Evolutionary conservation across 2,888 invertebrate genomes (phyloP), one percentile per base, ranked within the genome.

Genomic region (Drosophila paramelanica): DNA sequence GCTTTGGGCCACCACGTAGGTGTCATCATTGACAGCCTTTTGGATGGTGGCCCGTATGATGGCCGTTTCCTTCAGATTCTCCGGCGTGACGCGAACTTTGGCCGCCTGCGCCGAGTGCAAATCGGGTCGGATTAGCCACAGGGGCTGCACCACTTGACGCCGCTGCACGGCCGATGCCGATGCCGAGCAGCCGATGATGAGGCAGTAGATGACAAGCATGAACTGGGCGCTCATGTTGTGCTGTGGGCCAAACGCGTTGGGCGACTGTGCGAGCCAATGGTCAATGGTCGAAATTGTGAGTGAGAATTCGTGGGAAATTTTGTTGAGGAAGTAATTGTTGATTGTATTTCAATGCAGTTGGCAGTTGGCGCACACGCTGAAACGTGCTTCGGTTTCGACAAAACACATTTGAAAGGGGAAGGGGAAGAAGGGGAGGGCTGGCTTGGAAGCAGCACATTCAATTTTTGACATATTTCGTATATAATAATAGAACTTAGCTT

Each of bases 61-160:
- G 3, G 84, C 88, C 4, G 82, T 70, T 3, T 91, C 90, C 27
- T 70, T 50, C 0, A 91, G 73, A 17, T 81, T 89, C 38, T 76
- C 23, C 0, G 62, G 62, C 3, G 80, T 88, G 0, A 90, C 82
- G 7, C 45, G 61, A 31, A 91, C 91, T 10, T 61, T 61, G 14
- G 39, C 8, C 1, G 60, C 62, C 5, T 70, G 66, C 0, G 25
- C 11, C 1, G n/a, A 17, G 17, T 65, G 52, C 25, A 27, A 0
- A 1, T 20, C 51, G 5, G 81, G 73, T 5, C 60, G 79, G 55
- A 65, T 68, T 0, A 90, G 66, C 89, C 90, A 89, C 6, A 56
- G 68, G 5, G 90, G 90, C 14, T 88, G 81, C 13, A 90, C 84
- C 23, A 90, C 79, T 65, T 90, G 83, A 2, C 87, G 84, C 3